Conservation (phyloP, 2,888 invertebrate genomes). For the Papilio gigon region DNA sequence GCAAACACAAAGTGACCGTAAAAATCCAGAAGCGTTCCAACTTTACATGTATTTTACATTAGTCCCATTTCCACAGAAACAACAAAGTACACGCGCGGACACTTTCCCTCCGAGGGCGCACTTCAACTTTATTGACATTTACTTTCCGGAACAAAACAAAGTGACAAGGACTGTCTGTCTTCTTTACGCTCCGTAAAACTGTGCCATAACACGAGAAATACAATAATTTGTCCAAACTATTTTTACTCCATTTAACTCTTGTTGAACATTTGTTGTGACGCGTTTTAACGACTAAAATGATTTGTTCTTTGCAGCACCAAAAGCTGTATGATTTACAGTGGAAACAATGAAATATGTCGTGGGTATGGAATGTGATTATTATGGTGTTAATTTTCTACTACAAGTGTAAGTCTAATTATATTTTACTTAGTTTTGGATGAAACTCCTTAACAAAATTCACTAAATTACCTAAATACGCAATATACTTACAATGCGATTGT, state of each 20-base stretch:
- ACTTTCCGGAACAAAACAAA: constrained; percentile 77
- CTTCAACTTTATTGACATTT: constrained; percentile 80
- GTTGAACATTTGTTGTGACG: not conserved
- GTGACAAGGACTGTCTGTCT: constrained; percentile 65
- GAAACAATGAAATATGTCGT: not conserved
- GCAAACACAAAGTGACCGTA: constrained; percentile 41
- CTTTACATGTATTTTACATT: constrained; percentile 56
- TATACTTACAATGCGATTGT: not conserved
- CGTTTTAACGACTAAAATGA: not conserved
- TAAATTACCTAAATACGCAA: not conserved
- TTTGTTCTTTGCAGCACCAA: not conserved
- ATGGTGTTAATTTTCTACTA: no score
- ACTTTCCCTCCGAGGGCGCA: constrained; percentile 67
- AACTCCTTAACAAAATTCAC: no score
- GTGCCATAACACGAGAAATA: constrained; percentile 39
- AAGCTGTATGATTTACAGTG: not conserved
- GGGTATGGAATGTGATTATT: not conserved
- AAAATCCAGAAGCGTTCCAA: constrained; percentile 33
- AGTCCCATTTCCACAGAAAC: constrained; percentile 56
- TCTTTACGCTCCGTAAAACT: constrained; percentile 55
- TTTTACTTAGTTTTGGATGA: no score
- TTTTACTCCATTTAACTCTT: not conserved
- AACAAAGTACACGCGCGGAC: constrained; percentile 62
- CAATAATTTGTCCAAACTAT: constrained; percentile 13
- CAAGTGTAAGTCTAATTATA: no score